Conservation (phyloP, 2,888 invertebrate species). For the Plutella xylostella region DNA sequence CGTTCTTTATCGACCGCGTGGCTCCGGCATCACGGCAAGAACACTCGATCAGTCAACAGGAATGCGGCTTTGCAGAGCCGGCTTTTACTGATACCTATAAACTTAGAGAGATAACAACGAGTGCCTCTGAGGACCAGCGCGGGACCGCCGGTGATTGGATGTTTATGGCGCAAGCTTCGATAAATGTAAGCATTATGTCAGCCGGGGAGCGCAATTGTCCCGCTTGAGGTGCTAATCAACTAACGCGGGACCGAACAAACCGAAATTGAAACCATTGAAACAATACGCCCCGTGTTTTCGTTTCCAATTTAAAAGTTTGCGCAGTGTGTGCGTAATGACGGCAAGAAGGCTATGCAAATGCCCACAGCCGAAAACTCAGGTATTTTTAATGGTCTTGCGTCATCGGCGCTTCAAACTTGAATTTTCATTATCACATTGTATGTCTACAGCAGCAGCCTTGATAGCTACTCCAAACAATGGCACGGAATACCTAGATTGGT, state of each 20-base stretch:
- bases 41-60: constrained; percentile 30
- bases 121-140: too few relatives aligned
- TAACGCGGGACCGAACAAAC: constrained; percentile 61
- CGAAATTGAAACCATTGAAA: constrained; percentile 67
- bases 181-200: constrained; percentile 50
- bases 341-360: constrained; percentile 62
- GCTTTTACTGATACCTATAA: constrained; percentile 68
- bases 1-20: constrained; percentile 43
- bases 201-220: constrained; percentile 36
- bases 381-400: constrained; percentile 64
- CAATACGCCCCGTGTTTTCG: constrained; percentile 62
- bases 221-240: constrained; percentile 64
- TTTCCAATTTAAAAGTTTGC: constrained; percentile 67
- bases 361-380: constrained; percentile 63
- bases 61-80: constrained; percentile 63
- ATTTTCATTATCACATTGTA: constrained; percentile 68
- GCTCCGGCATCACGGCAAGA: constrained; percentile 26
- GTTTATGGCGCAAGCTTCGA: constrained; percentile 59
- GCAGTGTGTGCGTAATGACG: constrained; percentile 66
- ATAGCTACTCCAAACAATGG: constrained; percentile 68
- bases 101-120: constrained; percentile 68
- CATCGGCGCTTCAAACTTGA: constrained; percentile 66
- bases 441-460: constrained; percentile 64
- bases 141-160: constrained; percentile 48
- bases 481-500: constrained; percentile 45